Evolutionary conservation across 1,140 invertebrate species (phyloP).

Genomic region (Diorhabda sublineata): DNA sequence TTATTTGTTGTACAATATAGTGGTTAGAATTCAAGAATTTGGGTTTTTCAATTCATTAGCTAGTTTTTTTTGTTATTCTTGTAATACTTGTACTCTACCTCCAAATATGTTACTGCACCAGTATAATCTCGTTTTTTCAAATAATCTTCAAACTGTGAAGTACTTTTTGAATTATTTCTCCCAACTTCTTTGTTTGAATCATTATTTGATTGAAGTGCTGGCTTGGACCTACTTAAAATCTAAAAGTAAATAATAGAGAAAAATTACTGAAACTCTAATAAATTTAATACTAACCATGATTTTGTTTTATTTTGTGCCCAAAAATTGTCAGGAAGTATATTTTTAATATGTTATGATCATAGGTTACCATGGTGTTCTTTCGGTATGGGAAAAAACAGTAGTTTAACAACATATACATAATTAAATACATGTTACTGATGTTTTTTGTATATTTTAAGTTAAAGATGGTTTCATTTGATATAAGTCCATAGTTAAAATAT

Average conservation of each 20-base stretch:
- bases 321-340: not conserved
- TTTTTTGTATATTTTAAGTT: no score
- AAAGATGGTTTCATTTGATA: no score
- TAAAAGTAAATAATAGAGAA: constrained; percentile 14
- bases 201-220: constrained; percentile 30
- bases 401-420: no score
- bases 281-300: not conserved
- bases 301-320: not conserved
- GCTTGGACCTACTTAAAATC: constrained; percentile 42
- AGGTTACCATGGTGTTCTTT: no score
- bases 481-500: no score
- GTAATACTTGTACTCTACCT: constrained; percentile 55
- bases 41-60: no score
- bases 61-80: no score
- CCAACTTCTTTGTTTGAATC: constrained; percentile 21
- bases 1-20: no score
- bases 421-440: no score
- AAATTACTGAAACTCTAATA: not conserved
- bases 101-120: constrained; percentile 87
- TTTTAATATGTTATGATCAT: no score
- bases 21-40: no score
- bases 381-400: no score
- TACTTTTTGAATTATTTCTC: constrained; percentile 40
- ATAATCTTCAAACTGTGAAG: constrained; percentile 88
- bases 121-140: constrained; percentile 85